Conservation (phyloP, 2,797 vertebrate species). For the Molossus molossus region DNA sequence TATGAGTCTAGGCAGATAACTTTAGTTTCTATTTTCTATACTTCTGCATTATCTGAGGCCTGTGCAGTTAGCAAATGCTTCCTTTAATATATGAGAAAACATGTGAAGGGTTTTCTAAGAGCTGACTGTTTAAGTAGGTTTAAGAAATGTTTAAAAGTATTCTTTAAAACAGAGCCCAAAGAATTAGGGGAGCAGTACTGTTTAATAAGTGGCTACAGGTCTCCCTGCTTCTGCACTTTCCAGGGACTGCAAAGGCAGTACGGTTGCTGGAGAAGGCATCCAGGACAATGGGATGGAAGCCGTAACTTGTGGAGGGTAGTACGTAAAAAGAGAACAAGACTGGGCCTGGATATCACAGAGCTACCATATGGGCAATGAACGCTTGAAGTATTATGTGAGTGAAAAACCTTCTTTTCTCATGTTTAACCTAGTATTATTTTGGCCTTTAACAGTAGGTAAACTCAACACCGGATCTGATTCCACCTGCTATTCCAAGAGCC, state of each 20-base stretch:
- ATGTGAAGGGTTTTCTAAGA: neutral
- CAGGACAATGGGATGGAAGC: neutral
- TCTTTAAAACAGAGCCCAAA: neutral
- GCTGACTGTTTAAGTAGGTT: neutral
- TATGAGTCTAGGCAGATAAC: neutral
- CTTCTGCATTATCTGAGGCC: neutral
- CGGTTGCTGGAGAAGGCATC: neutral
- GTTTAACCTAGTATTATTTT: neutral
- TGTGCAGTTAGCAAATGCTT: neutral
- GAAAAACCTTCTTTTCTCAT: neutral
- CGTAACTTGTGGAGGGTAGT: neutral
- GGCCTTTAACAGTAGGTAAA: neutral
- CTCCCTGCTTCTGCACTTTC: neutral
- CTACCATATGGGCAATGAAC: neutral
- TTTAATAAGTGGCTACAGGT: neutral
- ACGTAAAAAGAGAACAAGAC: neutral
- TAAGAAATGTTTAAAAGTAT: neutral
- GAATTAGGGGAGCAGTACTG: neutral
- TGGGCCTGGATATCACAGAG: rapidly evolving
- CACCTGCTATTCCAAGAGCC: neutral
- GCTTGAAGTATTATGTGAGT: neutral
- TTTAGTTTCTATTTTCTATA: slow-evolving; percentile 10
- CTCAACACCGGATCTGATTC: neutral
- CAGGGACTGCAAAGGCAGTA: neutral
- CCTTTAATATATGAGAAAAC: neutral